Base-by-base conservation (phyloP, 2,888 invertebrate species). In the Epinotia nisella region DNA sequence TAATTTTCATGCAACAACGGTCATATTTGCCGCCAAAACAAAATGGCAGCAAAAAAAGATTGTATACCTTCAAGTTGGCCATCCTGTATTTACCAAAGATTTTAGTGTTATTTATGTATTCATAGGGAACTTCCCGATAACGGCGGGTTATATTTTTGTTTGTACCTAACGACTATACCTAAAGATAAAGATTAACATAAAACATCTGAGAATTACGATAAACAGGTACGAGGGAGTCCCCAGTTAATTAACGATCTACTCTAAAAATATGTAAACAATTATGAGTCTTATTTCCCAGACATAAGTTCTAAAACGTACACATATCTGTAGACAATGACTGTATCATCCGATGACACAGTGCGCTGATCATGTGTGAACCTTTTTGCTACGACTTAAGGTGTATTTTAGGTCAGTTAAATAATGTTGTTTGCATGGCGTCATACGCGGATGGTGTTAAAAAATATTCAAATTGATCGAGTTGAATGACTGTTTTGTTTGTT, bases 151-250 rank as follows among this genome's bases (percentile, higher is more conserved):
- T 49, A n/a, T 49, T 49, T 49, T n/a, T 49, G 45, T 45, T 0
- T 49, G n/a, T 7, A n/a, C 49, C n/a, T n/a, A n/a, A n/a, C n/a
- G 5, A 49, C 49, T 41, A 19, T 17, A n/a, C n/a, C n/a, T n/a
- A 19, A 19, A 13, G 55, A 55, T 56, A 56, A 21, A 0, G 55
- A 56, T 13, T 13, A 56, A 21, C 5, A 4, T 17, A 49, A 49
- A n/a, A 49, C 4, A 0, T 49, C 41, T 61, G 17, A 39, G 7
- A 11, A 2, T 60, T 11, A 29, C 45, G 49, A 49, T 51, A 64
- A 64, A 29, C 29, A 13, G 64, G 29, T 17, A 13, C 2, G 51
- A 64, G 35, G 51, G 13, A 64, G 17, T 64, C 35, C 64, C 64
- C 64, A 17, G 64, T 29, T 2, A 17, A 56, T 56, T 49, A 9